phyloP scores from a whole-genome alignment of 2,888 invertebrate species.

The Drosophila peninsularis region DNA sequence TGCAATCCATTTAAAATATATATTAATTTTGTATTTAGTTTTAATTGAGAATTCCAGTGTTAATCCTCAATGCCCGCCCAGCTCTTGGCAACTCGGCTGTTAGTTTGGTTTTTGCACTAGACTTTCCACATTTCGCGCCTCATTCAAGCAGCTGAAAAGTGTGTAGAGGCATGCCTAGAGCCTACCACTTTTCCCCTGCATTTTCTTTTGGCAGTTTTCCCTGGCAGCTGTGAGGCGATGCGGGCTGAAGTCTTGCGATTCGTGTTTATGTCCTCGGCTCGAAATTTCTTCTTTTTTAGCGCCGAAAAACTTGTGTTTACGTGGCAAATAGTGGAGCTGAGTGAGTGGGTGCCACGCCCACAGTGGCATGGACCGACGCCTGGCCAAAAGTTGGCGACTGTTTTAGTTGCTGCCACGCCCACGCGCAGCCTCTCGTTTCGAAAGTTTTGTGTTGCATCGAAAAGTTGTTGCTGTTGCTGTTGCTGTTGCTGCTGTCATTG shows the following conservation, averaged over 20 bases:
- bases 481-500: slow-evolving; percentile 54
- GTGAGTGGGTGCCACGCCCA: slow-evolving; percentile 21
- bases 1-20: too few species aligned
- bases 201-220: slow-evolving; percentile 55
- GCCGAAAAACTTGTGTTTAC: slow-evolving; percentile 78
- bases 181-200: slow-evolving; percentile 10
- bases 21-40: too few species aligned
- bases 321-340: slow-evolving; percentile 62
- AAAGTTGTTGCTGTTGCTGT: slow-evolving; percentile 40
- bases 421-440: slow-evolving; percentile 13
- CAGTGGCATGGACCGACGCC: slow-evolving; percentile 33
- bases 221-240: slow-evolving; percentile 48
- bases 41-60: not conserved
- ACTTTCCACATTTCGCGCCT: slow-evolving; percentile 55
- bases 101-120: slow-evolving; percentile 32
- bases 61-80: not conserved
- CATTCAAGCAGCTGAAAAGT: slow-evolving; percentile 43
- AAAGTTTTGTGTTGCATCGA: slow-evolving; percentile 75
- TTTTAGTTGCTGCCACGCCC: slow-evolving; percentile 60
- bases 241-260: slow-evolving; percentile 59
- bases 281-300: slow-evolving; percentile 65
- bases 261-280: slow-evolving; percentile 33
- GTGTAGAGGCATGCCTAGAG: slow-evolving; percentile 20
- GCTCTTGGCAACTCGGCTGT: slow-evolving; percentile 19
- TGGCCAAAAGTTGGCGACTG: slow-evolving; percentile 17